Evolutionary conservation across 2,113 vertebrate genomes (phyloP).

Genomic region (Galemys pyrenaicus): DNA sequence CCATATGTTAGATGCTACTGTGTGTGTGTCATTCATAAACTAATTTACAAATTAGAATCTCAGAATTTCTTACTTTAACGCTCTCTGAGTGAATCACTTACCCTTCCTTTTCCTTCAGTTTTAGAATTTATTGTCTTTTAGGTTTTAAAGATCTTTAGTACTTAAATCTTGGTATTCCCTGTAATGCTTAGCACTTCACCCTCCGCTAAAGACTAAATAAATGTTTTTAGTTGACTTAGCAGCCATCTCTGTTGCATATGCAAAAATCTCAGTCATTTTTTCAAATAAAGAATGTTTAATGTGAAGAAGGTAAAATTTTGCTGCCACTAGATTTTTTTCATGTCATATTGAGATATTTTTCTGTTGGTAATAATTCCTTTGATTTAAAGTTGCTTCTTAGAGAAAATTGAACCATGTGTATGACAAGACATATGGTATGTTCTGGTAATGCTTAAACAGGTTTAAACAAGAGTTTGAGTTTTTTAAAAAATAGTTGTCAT

Average conservation of each 20-base stretch:
- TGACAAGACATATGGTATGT: not conserved
- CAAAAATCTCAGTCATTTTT: not conserved
- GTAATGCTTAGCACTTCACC: not conserved
- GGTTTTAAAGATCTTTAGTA: not conserved
- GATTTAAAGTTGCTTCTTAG: not conserved
- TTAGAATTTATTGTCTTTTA: not conserved
- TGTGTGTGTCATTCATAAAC: not conserved
- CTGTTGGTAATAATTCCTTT: not conserved
- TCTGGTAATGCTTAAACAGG: not conserved
- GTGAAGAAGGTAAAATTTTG: not conserved
- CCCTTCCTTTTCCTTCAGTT: not conserved
- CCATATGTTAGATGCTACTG: too few species aligned
- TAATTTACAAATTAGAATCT: not conserved
- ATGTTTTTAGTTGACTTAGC: not conserved
- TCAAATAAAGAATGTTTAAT: not conserved
- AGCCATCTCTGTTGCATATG: not conserved
- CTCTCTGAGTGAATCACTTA: not conserved
- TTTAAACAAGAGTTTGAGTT: not conserved
- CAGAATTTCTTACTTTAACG: not conserved
- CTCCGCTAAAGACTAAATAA: not conserved
- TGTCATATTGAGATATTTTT: not conserved
- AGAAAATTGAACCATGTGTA: not conserved
- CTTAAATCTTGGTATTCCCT: not conserved
- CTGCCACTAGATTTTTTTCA: not conserved
- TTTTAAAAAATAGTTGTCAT: not conserved